phyloP scores from a whole-genome alignment of 2,797 vertebrate genomes.

The Phaenicophaeus curvirostris region DNA sequence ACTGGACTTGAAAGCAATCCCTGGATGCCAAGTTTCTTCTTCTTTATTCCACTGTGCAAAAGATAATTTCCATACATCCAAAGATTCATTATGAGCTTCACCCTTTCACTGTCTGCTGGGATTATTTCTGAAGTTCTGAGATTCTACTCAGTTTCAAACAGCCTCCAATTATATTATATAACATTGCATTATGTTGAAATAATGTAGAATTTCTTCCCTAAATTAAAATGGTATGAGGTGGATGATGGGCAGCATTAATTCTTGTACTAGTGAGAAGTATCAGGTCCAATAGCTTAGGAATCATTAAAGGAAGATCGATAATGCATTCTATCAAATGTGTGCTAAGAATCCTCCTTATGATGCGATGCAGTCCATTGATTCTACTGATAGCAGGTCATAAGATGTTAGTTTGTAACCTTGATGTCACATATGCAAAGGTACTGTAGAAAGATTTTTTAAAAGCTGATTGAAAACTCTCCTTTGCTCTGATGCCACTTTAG shows the following conservation, averaged over 20 bases:
- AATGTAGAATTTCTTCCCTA: conserved; percentile 27
- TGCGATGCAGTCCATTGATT: conserved; percentile 6
- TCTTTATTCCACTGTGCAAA: conserved; percentile 12
- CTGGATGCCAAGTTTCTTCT: neutral
- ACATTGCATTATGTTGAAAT: conserved; percentile 19
- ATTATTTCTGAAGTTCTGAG: conserved; percentile 28
- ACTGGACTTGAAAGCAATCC: neutral
- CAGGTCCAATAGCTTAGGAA: conserved; percentile 5
- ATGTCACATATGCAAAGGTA: neutral
- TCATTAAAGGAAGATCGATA: conserved; percentile 16
- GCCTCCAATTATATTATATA: conserved; percentile 39
- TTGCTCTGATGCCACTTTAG: neutral
- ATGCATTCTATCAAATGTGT: neutral
- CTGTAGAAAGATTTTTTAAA: neutral
- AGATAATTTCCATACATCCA: conserved; percentile 14
- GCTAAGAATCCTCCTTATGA: neutral
- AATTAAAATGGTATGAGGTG: conserved; percentile 16
- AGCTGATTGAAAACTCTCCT: neutral
- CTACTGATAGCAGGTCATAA: neutral
- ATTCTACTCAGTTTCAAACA: neutral
- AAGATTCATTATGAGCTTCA: conserved; percentile 54
- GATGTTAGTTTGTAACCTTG: conserved; percentile 10
- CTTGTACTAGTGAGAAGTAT: neutral
- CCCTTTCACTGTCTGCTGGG: conserved; percentile 5
- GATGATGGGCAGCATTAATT: conserved; percentile 41